Evolutionary conservation across 2,888 invertebrate genomes (phyloP).

Genomic region (Coelinius sp.): DNA sequence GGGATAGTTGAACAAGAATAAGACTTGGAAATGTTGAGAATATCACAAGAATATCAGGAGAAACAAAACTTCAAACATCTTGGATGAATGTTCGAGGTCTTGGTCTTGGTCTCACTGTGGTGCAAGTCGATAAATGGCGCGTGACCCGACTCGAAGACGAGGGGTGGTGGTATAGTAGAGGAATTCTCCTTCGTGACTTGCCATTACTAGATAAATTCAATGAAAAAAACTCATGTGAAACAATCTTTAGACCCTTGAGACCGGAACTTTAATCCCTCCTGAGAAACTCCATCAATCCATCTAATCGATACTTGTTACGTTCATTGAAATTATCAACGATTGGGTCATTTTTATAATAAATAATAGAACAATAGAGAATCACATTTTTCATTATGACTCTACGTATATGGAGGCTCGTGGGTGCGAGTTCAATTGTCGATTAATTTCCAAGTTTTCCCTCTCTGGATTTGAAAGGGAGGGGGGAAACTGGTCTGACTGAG

Average conservation of each 20-base stretch:
- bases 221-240: constrained; percentile 2
- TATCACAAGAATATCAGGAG: background rate
- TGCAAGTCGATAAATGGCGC: constrained; percentile 49
- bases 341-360: background rate
- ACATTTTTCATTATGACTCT: background rate
- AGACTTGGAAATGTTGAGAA: background rate
- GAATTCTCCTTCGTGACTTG: constrained; percentile 43
- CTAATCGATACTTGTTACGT: background rate
- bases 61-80: background rate
- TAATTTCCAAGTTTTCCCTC: constrained; percentile 4
- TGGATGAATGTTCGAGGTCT: constrained; percentile 44
- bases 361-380: background rate
- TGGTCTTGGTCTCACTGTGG: constrained; percentile 50
- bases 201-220: constrained; percentile 4
- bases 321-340: background rate
- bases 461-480: background rate
- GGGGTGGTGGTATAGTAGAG: background rate
- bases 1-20: background rate
- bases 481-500: background rate
- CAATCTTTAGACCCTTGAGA: background rate
- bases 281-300: background rate
- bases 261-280: background rate
- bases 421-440: constrained; percentile 39
- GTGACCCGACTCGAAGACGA: constrained; percentile 44
- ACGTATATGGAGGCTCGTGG: background rate